Evolutionary conservation across 1,140 invertebrate genomes (phyloP).

Genomic region (Drosophila obscura): DNA sequence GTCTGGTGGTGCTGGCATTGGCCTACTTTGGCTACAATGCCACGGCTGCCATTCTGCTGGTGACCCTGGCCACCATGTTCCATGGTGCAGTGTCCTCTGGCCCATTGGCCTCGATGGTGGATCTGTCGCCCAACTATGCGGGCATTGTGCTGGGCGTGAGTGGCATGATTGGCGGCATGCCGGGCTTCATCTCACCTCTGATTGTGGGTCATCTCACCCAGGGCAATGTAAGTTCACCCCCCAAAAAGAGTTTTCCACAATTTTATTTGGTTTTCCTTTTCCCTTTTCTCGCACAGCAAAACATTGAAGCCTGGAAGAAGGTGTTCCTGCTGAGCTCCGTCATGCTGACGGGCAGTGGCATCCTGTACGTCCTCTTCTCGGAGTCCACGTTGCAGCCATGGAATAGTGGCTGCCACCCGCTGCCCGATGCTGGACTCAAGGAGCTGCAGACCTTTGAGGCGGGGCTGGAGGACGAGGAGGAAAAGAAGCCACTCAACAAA

Average conservation of each 20-base stretch:
- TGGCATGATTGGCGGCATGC: conserved; percentile 85
- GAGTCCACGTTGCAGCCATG: conserved; percentile 87
- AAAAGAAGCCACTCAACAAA: conserved; percentile 45
- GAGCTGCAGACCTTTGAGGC: conserved; percentile 48
- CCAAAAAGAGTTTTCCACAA: background rate
- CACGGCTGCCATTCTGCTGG: conserved; percentile 86
- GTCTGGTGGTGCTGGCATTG: conserved; percentile 85
- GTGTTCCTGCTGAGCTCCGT: conserved; percentile 86
- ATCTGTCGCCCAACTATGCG: conserved; percentile 89
- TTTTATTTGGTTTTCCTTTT: conserved; percentile 4
- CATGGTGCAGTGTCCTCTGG: conserved; percentile 88
- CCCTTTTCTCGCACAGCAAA: conserved; percentile 86
- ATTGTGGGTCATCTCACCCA: conserved; percentile 87
- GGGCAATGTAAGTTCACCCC: conserved; percentile 85
- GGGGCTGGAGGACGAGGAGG: conserved; percentile 32
- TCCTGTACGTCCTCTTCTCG: conserved; percentile 86
- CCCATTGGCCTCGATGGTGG: conserved; percentile 87
- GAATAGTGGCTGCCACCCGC: conserved; percentile 84
- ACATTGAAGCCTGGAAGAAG: conserved; percentile 87
- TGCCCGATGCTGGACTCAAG: conserved; percentile 52
- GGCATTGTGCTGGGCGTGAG: conserved; percentile 86
- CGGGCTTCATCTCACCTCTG: conserved; percentile 86
- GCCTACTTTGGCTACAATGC: conserved; percentile 87
- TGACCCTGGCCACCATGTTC: conserved; percentile 86
- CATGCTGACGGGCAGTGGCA: conserved; percentile 85